Base-by-base conservation (phyloP, 2,888 invertebrate species). In the Entomobrya proxima region DNA sequence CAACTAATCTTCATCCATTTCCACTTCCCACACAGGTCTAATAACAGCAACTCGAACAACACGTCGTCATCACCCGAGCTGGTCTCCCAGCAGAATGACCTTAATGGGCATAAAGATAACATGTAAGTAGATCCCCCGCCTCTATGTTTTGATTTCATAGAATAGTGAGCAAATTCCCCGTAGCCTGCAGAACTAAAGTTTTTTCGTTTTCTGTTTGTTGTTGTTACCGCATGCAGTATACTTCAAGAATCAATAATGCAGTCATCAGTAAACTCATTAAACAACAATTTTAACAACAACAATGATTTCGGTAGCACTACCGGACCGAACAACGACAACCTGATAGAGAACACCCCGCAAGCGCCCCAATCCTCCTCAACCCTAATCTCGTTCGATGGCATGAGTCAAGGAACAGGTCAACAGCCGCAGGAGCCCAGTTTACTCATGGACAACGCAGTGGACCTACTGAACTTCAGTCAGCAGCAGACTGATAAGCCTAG, bases 251-350 rank as follows among this genome's bases (percentile, higher is more conserved):
- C 74, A 32, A 83, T 78, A 37, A 74, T 86, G 79, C 83, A 85
- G 85, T 88, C 88, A 50, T 79, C 86, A 50, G 87, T 87, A 64
- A 88, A 88, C 81, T 83, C 88, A 72, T 69, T 88, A 79, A 88
- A 88, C 85, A 88, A 88, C 86, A 88, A 88, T 79, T 86, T 87
- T 67, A 88, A 88, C 86, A 88, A 88, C 84, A 88, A 88, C 87
- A 87, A 87, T 87, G 85, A 87, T 67, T 82, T 85, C 74, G 77
- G 80, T 74, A 83, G 77, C 21, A 24, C 21, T 55, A 80, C 50
- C 24, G 47, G 47, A 4, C 32, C 35, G 72, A 61, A 35, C 50
- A 84, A 50, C 55, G 40, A 83, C 75, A 50, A 80, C 55, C 32
- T 64, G 18, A 32, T 79, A 13, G 79, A 78, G 9, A 69, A 69